Conservation (phyloP, 2,797 vertebrate genomes). For the Oryzias dopingdopingensis region DNA sequence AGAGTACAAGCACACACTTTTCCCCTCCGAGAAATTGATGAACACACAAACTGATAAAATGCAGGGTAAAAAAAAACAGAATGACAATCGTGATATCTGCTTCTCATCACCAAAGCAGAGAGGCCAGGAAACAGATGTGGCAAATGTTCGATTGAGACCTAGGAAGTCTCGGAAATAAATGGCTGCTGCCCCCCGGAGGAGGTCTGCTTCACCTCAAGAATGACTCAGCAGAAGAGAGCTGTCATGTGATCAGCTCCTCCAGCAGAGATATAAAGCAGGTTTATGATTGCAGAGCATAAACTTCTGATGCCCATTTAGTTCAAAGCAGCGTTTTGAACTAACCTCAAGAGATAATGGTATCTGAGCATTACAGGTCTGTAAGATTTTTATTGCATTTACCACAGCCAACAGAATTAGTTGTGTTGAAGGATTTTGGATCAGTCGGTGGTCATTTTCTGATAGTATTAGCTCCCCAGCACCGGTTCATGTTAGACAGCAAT, state of each 20-base stretch:
- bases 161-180: conserved; percentile 65
- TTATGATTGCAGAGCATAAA: conserved; percentile 9
- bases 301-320: conserved; percentile 5
- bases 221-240: conserved; percentile 34
- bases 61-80: conserved; percentile 16
- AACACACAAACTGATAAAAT: conserved; percentile 35
- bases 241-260: conserved; percentile 31
- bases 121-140: conserved; percentile 62
- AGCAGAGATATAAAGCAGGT: conserved; percentile 9
- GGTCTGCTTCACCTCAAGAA: conserved; percentile 44
- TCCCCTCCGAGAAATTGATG: conserved; percentile 7
- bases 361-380: conserved; percentile 8
- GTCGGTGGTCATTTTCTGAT: conserved; percentile 34
- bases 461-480: conserved; percentile 9
- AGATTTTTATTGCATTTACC: conserved; percentile 1
- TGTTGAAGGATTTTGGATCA: conserved; percentile 21
- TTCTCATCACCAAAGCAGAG: conserved; percentile 41
- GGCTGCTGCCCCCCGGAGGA: conserved; percentile 52
- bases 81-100: conserved; percentile 61
- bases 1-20: conserved; percentile 17
- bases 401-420: conserved; percentile 23
- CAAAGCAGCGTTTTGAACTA: conserved; percentile 6
- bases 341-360: background rate
- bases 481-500: conserved; percentile 52
- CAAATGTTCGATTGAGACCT: conserved; percentile 65